Base-by-base conservation (phyloP, 2,113 vertebrate species). In the Ageneiosus marmoratus region DNA sequence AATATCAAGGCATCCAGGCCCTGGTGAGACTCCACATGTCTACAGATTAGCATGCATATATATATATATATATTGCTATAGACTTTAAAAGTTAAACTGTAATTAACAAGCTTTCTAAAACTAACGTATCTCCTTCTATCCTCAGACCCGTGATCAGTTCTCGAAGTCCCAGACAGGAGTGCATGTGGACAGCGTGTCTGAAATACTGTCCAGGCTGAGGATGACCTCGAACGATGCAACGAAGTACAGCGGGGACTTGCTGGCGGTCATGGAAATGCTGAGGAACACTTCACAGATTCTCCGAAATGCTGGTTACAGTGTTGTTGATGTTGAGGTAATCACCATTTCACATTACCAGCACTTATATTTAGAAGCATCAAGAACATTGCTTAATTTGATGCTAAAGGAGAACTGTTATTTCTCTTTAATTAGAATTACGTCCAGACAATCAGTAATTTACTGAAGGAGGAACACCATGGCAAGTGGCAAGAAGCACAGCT, bases 401-500 rank as follows among this genome's bases (percentile, higher is more conserved):
- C 8, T 29, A 69, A 70, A 44, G 65, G 0, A 67, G 22, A 53
- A 55, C 8, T 6, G 48, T n/a, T 34, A 16, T 88, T 86, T 87
- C 72, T 84, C 87, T 72, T 84, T 87, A 50, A 27, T 77, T 89
- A 99, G 98, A 99, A 99, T 90, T 99, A 96, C 2, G 96, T 98
- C 77, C 97, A 98, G 93, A 95, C 97, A 85, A 94, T 99, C 90
- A 99, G 98, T 94, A 98, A 99, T 91, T 89, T 99, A 83, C 90
- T 99, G 88, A 95, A 95, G 0, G 97, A 99, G 82, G 97, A 99
- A 79, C 97, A 99, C 86, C 92, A 93, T 74, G 96, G 97, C 51
- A 98, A 97, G 91, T 99, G 98, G 98, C 96, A 98, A 86, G 98
- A 99, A 88, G 96, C 96, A 81, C 98, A 98, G 83, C 94, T 96